Percentiles rank a stretch among this genome's conserved stretches.
These are phyloP conservation scores for Tenebrio molitor DNA, from an alignment of 1,140 invertebrate genomes.

Conservation along the genomic window DNA sequence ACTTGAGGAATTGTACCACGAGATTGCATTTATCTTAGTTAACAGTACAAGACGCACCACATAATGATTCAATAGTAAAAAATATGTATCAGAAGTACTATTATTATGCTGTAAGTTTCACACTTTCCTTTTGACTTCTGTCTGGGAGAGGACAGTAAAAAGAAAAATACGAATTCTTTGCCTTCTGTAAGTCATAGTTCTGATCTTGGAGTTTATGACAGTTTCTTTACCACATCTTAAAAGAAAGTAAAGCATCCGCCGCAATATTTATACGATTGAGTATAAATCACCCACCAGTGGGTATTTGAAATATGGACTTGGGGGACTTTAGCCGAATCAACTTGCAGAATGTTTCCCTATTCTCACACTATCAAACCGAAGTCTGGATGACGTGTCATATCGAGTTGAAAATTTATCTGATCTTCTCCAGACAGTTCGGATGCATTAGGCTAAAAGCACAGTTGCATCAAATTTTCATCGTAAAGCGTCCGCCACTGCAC, in stretches of 20 bases:
- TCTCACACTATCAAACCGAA: too few species aligned
- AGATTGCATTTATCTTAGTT: too few species aligned
- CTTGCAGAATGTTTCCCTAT: too few species aligned
- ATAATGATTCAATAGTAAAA: too few species aligned
- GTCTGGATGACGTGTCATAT: conserved; percentile 31
- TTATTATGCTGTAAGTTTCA: too few species aligned
- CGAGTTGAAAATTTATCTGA: conserved; percentile 15
- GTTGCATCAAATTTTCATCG: conserved; percentile 29
- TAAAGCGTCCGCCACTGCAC: not conserved
- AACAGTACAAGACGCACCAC: too few species aligned
- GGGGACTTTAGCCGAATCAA: too few species aligned
- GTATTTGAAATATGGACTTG: conserved; percentile 22
- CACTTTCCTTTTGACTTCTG: too few species aligned
- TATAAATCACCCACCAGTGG: conserved; percentile 11
- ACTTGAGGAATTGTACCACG: too few species aligned
- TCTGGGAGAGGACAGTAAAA: too few species aligned
- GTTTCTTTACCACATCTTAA: not conserved
- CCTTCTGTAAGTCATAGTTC: not conserved
- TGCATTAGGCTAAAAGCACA: conserved; percentile 31
- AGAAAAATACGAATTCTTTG: not conserved
- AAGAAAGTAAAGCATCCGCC: not conserved
- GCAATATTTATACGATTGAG: conserved; percentile 9
- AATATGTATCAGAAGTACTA: too few species aligned
- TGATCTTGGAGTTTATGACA: conserved; percentile 6
- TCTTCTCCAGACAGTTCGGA: conserved; percentile 8